Conservation (phyloP, 2,888 invertebrate species). For the Luffia ferchaultella region DNA sequence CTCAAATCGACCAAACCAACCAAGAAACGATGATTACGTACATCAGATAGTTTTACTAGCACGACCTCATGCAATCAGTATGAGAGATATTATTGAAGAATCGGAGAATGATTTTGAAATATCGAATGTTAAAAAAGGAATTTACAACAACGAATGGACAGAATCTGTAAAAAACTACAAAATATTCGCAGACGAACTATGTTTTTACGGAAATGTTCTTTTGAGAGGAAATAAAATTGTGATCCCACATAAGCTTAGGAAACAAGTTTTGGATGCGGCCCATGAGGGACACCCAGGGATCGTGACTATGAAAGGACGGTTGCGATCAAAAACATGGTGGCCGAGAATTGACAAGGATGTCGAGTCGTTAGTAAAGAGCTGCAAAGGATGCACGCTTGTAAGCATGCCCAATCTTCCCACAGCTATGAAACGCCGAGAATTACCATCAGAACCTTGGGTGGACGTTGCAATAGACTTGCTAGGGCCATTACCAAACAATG, state of each 20-base stretch:
- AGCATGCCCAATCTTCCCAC: conserved; percentile 10
- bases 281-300: conserved; percentile 24
- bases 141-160: conserved; percentile 8
- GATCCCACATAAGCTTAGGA: neutral
- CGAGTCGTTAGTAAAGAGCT: conserved; percentile 12
- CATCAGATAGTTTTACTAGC: conserved; percentile 2
- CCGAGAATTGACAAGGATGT: conserved; percentile 15
- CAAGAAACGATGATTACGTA: neutral
- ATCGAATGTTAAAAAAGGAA: neutral
- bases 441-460: conserved; percentile 16
- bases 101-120: conserved; percentile 1
- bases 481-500: conserved; percentile 18
- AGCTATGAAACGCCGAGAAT: conserved; percentile 17
- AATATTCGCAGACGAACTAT: conserved; percentile 21
- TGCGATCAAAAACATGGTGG: conserved; percentile 17
- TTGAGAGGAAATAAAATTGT: neutral
- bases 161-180: conserved; percentile 8
- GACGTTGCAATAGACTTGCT: conserved; percentile 22
- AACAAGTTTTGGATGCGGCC: conserved; percentile 16
- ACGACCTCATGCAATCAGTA: conserved; percentile 2
- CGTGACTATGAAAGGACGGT: conserved; percentile 10
- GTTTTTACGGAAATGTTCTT: conserved; percentile 16
- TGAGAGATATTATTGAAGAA: conserved; percentile 1
- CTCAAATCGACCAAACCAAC: neutral
- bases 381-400: conserved; percentile 15